Percentiles rank a stretch among this genome's conserved stretches.
These are phyloP conservation scores for Acestrorhynchus altus DNA, from an alignment of 2,797 vertebrate species.

Conservation along the genomic window DNA sequence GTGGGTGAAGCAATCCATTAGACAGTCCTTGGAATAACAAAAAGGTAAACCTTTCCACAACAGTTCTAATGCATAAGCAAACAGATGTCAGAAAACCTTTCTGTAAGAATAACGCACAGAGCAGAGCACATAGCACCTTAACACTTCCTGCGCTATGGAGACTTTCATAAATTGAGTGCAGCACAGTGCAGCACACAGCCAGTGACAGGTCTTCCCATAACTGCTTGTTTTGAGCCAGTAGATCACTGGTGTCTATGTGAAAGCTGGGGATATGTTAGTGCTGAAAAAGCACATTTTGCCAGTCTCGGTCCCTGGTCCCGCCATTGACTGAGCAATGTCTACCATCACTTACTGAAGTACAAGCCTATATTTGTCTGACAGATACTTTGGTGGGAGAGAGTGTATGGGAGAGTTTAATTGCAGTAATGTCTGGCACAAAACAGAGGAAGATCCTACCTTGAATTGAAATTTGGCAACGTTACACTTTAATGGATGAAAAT, in stretches of 20 bases:
- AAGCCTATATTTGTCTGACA: constrained; percentile 36
- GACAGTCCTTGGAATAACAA: neutral
- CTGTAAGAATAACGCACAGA: constrained; percentile 26
- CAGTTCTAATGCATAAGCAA: constrained; percentile 11
- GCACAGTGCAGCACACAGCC: constrained; percentile 24
- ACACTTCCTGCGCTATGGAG: constrained; percentile 6
- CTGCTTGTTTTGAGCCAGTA: constrained; percentile 46
- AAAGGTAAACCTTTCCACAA: neutral
- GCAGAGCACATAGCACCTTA: too few species aligned
- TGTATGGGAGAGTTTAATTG: constrained; percentile 37
- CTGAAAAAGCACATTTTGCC: constrained; percentile 64
- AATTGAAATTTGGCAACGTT: constrained; percentile 20
- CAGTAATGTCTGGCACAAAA: constrained; percentile 17
- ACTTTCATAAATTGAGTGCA: constrained; percentile 39
- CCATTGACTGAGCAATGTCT: constrained; percentile 25
- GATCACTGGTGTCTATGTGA: constrained; percentile 54
- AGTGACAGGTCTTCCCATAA: constrained; percentile 47
- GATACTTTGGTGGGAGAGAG: constrained; percentile 24
- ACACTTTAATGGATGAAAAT: constrained; percentile 35
- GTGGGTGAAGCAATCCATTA: neutral
- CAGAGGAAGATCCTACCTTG: constrained; percentile 27
- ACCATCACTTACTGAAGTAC: constrained; percentile 31
- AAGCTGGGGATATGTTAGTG: constrained; percentile 56
- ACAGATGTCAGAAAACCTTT: neutral
- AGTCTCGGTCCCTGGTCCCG: constrained; percentile 47